phyloP scores from a whole-genome alignment of 1,140 invertebrate genomes.

The Nomia melanderi region DNA sequence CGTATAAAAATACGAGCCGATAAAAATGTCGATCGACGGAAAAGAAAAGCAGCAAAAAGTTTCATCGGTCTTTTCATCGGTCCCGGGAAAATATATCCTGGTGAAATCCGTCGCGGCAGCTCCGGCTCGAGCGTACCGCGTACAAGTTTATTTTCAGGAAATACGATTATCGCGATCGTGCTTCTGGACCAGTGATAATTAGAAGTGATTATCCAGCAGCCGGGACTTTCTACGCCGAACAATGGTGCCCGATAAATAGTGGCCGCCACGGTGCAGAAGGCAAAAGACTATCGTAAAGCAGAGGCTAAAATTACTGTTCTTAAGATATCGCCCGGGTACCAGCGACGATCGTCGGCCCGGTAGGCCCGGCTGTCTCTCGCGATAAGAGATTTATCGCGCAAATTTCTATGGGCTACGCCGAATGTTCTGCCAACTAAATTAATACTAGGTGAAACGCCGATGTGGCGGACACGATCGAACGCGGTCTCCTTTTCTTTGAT shows the following conservation, averaged over 20 bases:
- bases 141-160: slow-evolving; percentile 41
- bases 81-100: slow-evolving; percentile 22
- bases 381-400: slow-evolving; percentile 56
- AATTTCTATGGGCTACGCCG: slow-evolving; percentile 42
- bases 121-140: not conserved
- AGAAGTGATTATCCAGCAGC: slow-evolving; percentile 57
- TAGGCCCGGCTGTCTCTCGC: slow-evolving; percentile 21
- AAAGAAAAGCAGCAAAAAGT: too few species aligned
- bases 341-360: slow-evolving; percentile 29
- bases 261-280: slow-evolving; percentile 30
- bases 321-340: slow-evolving; percentile 45
- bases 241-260: slow-evolving; percentile 59
- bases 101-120: slow-evolving; percentile 45
- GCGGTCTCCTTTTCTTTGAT: not conserved
- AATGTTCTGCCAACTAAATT: slow-evolving; percentile 34
- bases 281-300: slow-evolving; percentile 44
- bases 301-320: slow-evolving; percentile 59
- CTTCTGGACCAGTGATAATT: slow-evolving; percentile 62
- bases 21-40: too few species aligned
- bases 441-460: slow-evolving; percentile 25
- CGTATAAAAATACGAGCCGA: too few species aligned
- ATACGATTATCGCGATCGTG: slow-evolving; percentile 59
- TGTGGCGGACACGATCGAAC: slow-evolving; percentile 30
- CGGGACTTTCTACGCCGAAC: slow-evolving; percentile 60
- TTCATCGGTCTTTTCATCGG: too few species aligned